Percentiles rank a stretch among this genome's conserved stretches.
Evolutionary conservation across 2,113 vertebrate species (phyloP).

Genomic region (Ictidomys tridecemlineatus): DNA sequence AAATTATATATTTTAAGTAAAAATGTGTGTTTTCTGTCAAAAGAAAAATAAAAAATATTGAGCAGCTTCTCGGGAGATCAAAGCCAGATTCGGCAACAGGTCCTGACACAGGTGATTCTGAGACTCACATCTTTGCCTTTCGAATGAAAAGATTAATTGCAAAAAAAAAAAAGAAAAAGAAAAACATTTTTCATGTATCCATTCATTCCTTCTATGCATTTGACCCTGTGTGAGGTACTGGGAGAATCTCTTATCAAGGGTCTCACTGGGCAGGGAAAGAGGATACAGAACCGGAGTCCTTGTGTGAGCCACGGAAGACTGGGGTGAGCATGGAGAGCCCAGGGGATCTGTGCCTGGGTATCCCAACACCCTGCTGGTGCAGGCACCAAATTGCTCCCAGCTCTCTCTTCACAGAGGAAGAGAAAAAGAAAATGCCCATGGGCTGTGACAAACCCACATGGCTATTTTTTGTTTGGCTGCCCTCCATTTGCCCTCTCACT

Average conservation of each 20-base stretch:
- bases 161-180: not conserved
- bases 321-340: not conserved
- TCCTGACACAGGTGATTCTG: not conserved
- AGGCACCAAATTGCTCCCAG: not conserved
- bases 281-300: not conserved
- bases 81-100: not conserved
- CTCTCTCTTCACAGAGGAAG: not conserved
- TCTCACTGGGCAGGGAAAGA: not conserved
- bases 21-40: conserved; percentile 25
- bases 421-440: not conserved
- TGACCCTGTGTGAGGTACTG: not conserved
- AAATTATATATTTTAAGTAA: conserved; percentile 51
- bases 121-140: not conserved
- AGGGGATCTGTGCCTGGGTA: not conserved
- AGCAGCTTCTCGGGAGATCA: conserved; percentile 19
- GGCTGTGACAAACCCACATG: not conserved
- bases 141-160: not conserved
- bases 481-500: not conserved
- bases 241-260: not conserved
- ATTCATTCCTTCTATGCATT: not conserved
- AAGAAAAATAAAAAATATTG: conserved; percentile 49
- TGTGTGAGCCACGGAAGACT: not conserved
- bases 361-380: not conserved
- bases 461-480: not conserved
- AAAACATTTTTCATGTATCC: not conserved